Percentiles rank a stretch among this genome's conserved stretches.
Conservation (phyloP, 1,140 invertebrate species). For the Drosophila sturtevanti region DNA sequence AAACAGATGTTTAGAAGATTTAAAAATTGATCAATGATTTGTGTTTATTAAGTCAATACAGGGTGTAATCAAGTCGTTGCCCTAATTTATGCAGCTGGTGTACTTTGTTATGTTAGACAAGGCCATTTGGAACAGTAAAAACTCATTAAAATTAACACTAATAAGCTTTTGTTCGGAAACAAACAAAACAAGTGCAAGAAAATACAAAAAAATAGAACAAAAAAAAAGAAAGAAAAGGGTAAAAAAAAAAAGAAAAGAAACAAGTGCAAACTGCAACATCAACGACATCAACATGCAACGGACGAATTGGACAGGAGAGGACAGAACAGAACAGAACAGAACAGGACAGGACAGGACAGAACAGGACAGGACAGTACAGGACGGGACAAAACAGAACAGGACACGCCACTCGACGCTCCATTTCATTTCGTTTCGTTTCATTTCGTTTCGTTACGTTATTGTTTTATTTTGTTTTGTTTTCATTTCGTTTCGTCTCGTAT, state of each 20-base stretch:
- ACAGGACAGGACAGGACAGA: conserved; percentile 19
- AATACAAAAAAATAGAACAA: conserved; percentile 36
- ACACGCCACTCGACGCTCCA: conserved; percentile 23
- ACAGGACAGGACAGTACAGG: conserved; percentile 15
- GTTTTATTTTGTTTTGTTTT: conserved; percentile 15
- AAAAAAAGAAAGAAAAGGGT: conserved; percentile 14
- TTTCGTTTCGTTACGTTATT: conserved; percentile 1
- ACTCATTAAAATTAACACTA: conserved; percentile 66
- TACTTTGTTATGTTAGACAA: conserved; percentile 23
- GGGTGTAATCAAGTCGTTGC: not conserved
- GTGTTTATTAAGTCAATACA: not conserved
- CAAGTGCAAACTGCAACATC: conserved; percentile 34
- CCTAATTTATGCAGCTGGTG: conserved; percentile 33
- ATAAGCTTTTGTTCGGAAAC: conserved; percentile 53
- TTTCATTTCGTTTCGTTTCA: conserved; percentile 21
- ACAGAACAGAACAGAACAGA: conserved; percentile 4
- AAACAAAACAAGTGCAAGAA: conserved; percentile 22
- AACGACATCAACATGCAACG: conserved; percentile 20
- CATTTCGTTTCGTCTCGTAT: conserved; percentile 37
- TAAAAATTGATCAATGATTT: too few species aligned
- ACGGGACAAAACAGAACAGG: conserved; percentile 1
- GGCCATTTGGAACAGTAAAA: conserved; percentile 43
- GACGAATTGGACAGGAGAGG: conserved; percentile 12
- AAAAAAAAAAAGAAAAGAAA: conserved; percentile 36
- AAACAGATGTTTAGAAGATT: too few species aligned